A percentile compares a stretch with the other conserved stretches of the same genome.
These are phyloP conservation scores for Malurus splendens DNA, from an alignment of 2,797 vertebrate species.

Conservation along the genomic window DNA sequence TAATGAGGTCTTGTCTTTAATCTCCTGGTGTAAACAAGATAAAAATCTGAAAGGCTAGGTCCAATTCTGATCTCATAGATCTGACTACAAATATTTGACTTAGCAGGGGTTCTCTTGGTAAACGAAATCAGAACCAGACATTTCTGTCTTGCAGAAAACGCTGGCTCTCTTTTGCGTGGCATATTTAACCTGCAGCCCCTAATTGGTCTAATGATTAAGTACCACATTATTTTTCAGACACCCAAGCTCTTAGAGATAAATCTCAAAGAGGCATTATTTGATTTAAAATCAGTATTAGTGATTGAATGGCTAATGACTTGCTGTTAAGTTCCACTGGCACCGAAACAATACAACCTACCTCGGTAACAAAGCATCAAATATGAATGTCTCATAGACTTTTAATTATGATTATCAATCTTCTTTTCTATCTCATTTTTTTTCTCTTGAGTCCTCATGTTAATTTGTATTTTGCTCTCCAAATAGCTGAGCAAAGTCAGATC, in stretches of 20 bases:
- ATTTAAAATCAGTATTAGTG: conserved; percentile 43
- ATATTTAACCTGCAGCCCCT: conserved; percentile 12
- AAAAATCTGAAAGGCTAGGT: not conserved
- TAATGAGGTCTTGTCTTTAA: not conserved
- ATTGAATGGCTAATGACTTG: conserved; percentile 35
- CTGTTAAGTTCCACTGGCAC: conserved; percentile 19
- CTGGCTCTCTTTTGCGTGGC: not conserved
- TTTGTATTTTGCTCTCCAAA: not conserved
- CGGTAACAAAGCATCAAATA: not conserved
- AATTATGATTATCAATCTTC: conserved; percentile 46
- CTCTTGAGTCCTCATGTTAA: not conserved
- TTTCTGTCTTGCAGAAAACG: not conserved
- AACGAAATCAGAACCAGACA: not conserved
- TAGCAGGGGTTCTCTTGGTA: not conserved
- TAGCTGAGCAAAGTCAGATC: not conserved
- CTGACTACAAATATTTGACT: not conserved
- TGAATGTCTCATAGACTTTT: not conserved
- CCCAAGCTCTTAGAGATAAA: conserved; percentile 11
- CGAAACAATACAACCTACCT: not conserved
- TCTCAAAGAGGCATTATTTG: conserved; percentile 12
- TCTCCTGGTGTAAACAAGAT: not conserved
- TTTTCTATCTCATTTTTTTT: not conserved
- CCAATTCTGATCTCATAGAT: not conserved
- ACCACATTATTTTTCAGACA: conserved; percentile 47
- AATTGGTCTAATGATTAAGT: conserved; percentile 45